Evolutionary conservation across 2,797 vertebrate genomes (phyloP), one percentile per base, ranked within the genome.

Genomic region (Esox masquinongy): DNA sequence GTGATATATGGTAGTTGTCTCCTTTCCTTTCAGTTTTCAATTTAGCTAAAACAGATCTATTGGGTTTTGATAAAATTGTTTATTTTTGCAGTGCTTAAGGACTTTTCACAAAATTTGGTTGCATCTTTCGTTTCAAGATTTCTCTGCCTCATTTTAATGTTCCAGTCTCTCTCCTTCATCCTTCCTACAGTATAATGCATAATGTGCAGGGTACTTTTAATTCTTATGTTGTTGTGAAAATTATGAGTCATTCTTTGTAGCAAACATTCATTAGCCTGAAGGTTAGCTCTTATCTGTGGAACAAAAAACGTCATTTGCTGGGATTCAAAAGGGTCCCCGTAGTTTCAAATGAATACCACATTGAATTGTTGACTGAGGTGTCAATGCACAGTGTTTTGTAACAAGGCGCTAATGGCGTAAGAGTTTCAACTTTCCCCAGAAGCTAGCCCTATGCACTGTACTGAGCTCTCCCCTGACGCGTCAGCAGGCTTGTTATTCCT

Each of bases 401-500:
- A 80, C 61, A 81, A 82, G 77, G 72, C 72, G 73, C 67, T 47
- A 80, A 63, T 3, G 56, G 78, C 11, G 64, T 31, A 59, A 71
- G 76, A 76, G 77, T 82, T 67, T 36, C 43, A 68, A 43, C 68
- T 74, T 53, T 36, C 3, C 68, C 67, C 82, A 34, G 74, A 73
- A 82, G 80, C 78, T 76, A 19, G 74, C 76, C 51, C 73, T 68
- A 70, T 72, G 43, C 63, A 24, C 1, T 61, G n/a, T 26, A 12
- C 56, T 24, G 9, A 24, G n/a, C 53, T 74, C 74, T 72, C 39
- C 36, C 17, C 61, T 86, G 81, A 79, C 70, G 66, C 17, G 5
- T 34, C 70, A 81, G 73, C 49, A 76, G 79, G 73, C 76, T 77
- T 86, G 85, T 86, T 78, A 87, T 73, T 36, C 6, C 76, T 70